Percentiles rank a stretch among this genome's conserved stretches.
Conservation (phyloP, 23 tunicate species). For the Aplidium turbinatum region DNA sequence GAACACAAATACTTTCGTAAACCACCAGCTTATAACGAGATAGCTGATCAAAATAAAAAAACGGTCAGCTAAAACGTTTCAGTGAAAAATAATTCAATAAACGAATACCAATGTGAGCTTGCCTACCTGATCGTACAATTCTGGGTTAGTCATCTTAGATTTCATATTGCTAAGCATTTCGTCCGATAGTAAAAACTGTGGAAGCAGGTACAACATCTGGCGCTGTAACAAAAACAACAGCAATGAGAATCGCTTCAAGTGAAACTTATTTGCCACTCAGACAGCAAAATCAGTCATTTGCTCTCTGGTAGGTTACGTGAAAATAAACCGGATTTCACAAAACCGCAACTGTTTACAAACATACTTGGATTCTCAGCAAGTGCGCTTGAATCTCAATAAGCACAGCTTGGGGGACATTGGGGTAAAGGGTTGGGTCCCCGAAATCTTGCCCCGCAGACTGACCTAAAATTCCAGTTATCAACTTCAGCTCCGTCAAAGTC, state of each 20-base stretch:
- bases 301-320: too few species aligned
- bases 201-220: constrained; percentile 58
- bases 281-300: too few species aligned
- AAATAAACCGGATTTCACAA: too few species aligned
- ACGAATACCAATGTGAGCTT: too few species aligned
- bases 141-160: constrained; percentile 15
- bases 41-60: too few species aligned
- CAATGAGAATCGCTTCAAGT: too few species aligned
- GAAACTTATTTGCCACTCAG: too few species aligned
- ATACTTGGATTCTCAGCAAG: constrained; percentile 63
- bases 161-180: constrained; percentile 45
- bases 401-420: constrained; percentile 62
- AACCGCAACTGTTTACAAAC: neutral
- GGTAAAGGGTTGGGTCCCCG: constrained; percentile 44
- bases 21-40: too few species aligned
- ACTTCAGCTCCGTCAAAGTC: constrained; percentile 66
- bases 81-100: too few species aligned
- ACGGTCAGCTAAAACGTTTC: too few species aligned
- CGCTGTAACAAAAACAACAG: constrained; percentile 45
- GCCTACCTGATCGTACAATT: constrained; percentile 37
- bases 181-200: constrained; percentile 50
- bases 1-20: too few species aligned
- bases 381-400: constrained; percentile 81
- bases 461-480: constrained; percentile 72
- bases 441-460: constrained; percentile 83